A percentile compares a stretch with the other conserved stretches of the same genome.
phyloP scores from a whole-genome alignment of 2,113 vertebrate genomes.

The Chionomys nivalis region DNA sequence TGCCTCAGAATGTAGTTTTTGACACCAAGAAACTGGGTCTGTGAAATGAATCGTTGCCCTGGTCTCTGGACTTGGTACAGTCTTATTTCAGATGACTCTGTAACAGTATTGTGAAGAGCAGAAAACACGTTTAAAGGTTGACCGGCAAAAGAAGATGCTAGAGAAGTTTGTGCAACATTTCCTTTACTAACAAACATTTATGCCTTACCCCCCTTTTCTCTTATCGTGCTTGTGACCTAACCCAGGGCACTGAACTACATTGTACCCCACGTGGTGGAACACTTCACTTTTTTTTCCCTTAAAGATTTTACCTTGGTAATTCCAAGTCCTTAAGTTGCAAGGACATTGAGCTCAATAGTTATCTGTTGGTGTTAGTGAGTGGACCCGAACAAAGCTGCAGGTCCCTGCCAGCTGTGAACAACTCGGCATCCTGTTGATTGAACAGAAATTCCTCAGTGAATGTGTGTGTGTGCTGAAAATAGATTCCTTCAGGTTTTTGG shows the following conservation, averaged over 20 bases:
- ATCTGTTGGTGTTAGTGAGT: constrained; percentile 45
- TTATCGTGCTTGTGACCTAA: neutral
- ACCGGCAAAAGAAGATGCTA: neutral
- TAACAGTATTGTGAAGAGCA: neutral
- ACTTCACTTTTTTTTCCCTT: neutral
- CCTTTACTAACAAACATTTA: neutral
- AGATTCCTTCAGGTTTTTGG: constrained; percentile 59
- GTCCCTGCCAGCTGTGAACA: constrained; percentile 67
- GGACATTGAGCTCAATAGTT: neutral
- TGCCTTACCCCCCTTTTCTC: neutral
- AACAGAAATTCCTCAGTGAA: constrained; percentile 62
- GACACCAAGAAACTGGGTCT: neutral
- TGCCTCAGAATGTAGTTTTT: neutral
- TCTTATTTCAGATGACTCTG: neutral
- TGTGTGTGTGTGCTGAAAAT: constrained; percentile 65
- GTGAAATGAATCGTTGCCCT: neutral
- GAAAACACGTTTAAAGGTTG: neutral
- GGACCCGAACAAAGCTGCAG: constrained; percentile 38
- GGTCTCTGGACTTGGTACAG: neutral
- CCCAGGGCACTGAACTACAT: neutral
- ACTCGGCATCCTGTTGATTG: constrained; percentile 79
- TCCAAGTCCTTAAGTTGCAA: neutral
- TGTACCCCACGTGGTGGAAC: neutral
- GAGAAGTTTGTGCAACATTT: constrained; percentile 16
- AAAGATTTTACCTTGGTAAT: neutral